These are phyloP conservation scores for Harpagoxenus sublaevis DNA, from an alignment of 2,888 invertebrate genomes.

Conservation along the genomic window DNA sequence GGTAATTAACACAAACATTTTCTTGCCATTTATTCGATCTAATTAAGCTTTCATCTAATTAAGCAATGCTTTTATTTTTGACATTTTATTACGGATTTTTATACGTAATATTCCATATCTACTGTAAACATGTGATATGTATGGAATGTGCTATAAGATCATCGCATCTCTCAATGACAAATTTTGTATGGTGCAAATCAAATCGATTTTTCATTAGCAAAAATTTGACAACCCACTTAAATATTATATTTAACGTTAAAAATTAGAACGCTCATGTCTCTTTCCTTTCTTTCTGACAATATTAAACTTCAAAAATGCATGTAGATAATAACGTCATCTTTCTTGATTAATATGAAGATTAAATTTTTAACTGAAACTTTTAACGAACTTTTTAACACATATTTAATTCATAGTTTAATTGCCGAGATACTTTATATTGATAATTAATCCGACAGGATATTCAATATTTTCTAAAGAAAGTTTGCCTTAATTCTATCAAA, in stretches of 20 bases:
- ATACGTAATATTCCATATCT: background rate
- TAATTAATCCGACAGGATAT: background rate
- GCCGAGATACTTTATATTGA: conserved; percentile 7
- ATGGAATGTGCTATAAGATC: background rate
- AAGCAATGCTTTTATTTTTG: background rate
- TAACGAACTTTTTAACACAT: background rate
- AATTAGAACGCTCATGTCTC: background rate
- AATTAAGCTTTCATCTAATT: background rate
- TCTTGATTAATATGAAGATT: conserved; percentile 6
- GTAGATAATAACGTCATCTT: background rate
- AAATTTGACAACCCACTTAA: background rate
- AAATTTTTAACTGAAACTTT: conserved; percentile 5
- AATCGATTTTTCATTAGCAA: conserved; percentile 14
- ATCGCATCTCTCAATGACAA: background rate
- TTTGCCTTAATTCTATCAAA: background rate
- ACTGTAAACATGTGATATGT: background rate
- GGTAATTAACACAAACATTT: conserved; percentile 12
- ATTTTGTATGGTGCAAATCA: background rate
- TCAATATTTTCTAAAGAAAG: background rate
- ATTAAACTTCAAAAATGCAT: conserved; percentile 2
- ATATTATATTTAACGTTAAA: conserved; percentile 21
- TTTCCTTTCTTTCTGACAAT: background rate
- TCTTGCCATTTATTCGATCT: background rate
- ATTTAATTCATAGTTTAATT: conserved; percentile 37
- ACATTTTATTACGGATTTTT: background rate